Conservation (phyloP, 2,797 vertebrate species). For the Carapus acus region DNA sequence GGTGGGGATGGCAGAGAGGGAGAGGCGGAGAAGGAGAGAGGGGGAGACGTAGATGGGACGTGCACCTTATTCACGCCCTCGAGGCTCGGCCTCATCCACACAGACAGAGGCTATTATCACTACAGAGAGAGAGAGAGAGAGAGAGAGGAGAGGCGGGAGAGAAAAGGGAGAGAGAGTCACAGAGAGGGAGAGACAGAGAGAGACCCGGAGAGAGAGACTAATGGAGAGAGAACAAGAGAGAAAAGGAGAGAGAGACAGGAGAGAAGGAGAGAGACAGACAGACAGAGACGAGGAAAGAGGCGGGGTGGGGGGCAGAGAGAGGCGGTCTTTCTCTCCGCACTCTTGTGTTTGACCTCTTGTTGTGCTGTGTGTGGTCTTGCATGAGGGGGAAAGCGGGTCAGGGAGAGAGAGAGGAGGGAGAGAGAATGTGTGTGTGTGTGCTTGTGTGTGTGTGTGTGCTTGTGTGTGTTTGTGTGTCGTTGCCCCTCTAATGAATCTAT, state of each 20-base stretch:
- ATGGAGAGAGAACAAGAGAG: conserved; percentile 10
- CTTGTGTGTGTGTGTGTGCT: conserved; percentile 1
- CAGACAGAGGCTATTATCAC: too few species aligned
- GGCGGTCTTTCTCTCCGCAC: background rate
- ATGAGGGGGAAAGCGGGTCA: conserved; percentile 15
- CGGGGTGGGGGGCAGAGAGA: too few species aligned
- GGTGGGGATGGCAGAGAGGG: too few species aligned
- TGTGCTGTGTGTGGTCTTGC: conserved; percentile 17
- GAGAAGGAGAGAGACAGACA: conserved; percentile 2
- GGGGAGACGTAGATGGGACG: too few species aligned
- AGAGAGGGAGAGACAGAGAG: conserved; percentile 12
- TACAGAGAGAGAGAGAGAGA: conserved; percentile 15
- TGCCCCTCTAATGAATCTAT: conserved; percentile 13
- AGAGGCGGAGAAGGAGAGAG: conserved; percentile 12
- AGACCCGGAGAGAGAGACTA: conserved; percentile 12
- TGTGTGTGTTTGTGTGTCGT: background rate
- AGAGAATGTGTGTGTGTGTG: conserved; percentile 6
- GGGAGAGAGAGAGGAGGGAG: conserved; percentile 6
- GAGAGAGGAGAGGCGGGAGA: conserved; percentile 3
- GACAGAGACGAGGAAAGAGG: conserved; percentile 14
- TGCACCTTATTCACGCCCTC: too few species aligned
- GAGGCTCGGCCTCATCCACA: too few species aligned
- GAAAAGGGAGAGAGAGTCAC: conserved; percentile 6
- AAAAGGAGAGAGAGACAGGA: conserved; percentile 5
- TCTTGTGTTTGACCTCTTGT: conserved; percentile 28